Evolutionary conservation across 1,140 invertebrate species (phyloP).

Genomic region (Periplaneta americana): DNA sequence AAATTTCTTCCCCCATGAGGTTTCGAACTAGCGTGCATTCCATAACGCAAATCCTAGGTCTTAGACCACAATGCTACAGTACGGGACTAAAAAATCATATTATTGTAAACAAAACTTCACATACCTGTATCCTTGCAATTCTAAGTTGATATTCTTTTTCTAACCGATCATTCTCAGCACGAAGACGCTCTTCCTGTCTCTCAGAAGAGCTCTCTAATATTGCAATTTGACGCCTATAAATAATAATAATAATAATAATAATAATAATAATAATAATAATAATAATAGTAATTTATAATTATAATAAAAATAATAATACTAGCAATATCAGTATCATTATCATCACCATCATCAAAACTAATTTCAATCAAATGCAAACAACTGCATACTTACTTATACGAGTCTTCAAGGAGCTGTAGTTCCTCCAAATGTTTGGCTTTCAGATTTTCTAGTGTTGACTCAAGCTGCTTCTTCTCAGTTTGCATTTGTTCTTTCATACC

Average conservation of each 20-base stretch:
- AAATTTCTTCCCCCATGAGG: too few relatives aligned
- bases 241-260: neutral
- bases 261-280: too few relatives aligned
- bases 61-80: too few relatives aligned
- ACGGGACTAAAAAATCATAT: too few relatives aligned
- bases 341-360: too few relatives aligned
- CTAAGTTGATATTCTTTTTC: neutral
- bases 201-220: neutral
- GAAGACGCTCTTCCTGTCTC: neutral
- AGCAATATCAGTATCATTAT: too few relatives aligned
- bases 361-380: too few relatives aligned
- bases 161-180: neutral
- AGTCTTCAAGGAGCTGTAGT: neutral
- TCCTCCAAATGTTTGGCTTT: conserved; percentile 1
- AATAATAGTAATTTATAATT: too few relatives aligned
- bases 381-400: conserved; percentile 1
- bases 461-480: neutral
- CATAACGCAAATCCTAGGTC: too few relatives aligned
- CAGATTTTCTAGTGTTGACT: neutral
- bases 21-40: too few relatives aligned
- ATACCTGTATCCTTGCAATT: neutral
- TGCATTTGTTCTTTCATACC: neutral
- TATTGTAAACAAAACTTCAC: too few relatives aligned
- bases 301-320: too few relatives aligned
- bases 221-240: conserved; percentile 1